Evolutionary conservation across 1,140 invertebrate genomes (phyloP).

Genomic region (Meteorus sp.): DNA sequence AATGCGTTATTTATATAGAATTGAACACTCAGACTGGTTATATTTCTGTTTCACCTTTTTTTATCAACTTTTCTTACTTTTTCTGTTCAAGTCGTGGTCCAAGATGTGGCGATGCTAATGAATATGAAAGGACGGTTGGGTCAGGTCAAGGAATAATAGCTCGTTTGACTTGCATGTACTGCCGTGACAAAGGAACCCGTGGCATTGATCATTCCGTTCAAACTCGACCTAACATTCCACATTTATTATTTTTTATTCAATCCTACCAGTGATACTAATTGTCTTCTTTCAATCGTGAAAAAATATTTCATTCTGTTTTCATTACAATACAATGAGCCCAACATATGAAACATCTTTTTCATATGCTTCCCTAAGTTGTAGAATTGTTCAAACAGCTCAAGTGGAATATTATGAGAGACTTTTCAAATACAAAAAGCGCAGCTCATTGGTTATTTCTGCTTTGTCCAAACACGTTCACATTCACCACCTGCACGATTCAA

Average conservation of each 20-base stretch:
- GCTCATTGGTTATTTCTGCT: too few species aligned
- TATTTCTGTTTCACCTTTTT: background rate
- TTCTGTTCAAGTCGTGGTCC: conserved; percentile 34
- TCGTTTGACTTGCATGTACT: conserved; percentile 55
- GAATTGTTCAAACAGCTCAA: too few species aligned
- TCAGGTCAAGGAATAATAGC: conserved; percentile 59
- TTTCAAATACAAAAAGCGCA: too few species aligned
- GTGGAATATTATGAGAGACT: too few species aligned
- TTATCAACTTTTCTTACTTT: background rate
- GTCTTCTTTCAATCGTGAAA: too few species aligned
- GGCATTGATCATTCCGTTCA: background rate
- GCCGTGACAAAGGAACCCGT: conserved; percentile 40
- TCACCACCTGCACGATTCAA: background rate
- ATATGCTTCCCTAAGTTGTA: too few species aligned
- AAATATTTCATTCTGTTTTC: too few species aligned
- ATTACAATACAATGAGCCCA: too few species aligned
- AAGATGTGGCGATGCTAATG: conserved; percentile 47
- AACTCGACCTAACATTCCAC: conserved; percentile 6
- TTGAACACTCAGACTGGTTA: background rate
- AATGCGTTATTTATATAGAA: conserved; percentile 34
- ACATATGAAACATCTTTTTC: too few species aligned
- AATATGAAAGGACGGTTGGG: conserved; percentile 57
- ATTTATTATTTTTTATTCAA: background rate
- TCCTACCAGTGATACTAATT: too few species aligned
- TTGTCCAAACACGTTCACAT: too few species aligned